Base-by-base conservation (phyloP, 2,113 vertebrate genomes). In the Spheniscus mendiculus region DNA sequence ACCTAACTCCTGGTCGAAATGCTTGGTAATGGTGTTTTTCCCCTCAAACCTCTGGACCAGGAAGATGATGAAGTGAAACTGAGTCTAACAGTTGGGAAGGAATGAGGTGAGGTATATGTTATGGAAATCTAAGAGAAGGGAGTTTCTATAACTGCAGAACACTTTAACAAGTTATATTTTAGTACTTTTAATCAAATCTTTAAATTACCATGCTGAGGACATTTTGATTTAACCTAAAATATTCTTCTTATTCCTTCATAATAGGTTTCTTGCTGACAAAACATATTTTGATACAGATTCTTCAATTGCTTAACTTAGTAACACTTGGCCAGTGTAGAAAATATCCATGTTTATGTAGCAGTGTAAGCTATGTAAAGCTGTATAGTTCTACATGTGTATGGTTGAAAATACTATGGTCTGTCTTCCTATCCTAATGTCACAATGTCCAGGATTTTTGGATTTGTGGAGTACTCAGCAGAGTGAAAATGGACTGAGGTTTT, bases 311-410 rank as follows among this genome's bases (percentile, higher is more conserved):
- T 87, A 50, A 52, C 8, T 2, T 55, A 69, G 21, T 36, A 86
- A 20, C 14, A 4, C 45, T 94, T 79, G 21, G 21, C 40, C 9
- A 11, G 40, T 22, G 21, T 69, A 44, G 52, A 85, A 94, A 61
- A 63, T 47, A 36, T 0, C 18, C 1, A 4, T 1, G 0, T 80
- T 76, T 20, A 7, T 56, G 16, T 59, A 49, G 66, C 12, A 34
- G 21, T 26, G 26, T 53, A 62, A 88, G 22, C 36, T 69, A 2
- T 23, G 16, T 62, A 23, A 38, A 84, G 32, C 44, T 70, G 16
- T 42, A n/a, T 42, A 55, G 44, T 67, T 72, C 42, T 45, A 32
- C 5, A 5, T 38, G 15, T 25, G 21, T 36, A 6, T 19, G 11
- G 14, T 25, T 84, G 73, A 71, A 85, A 82, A 82, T 47, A 20